Base-by-base conservation (phyloP, 2,113 vertebrate genomes). In the Pleuronectes platessa region DNA sequence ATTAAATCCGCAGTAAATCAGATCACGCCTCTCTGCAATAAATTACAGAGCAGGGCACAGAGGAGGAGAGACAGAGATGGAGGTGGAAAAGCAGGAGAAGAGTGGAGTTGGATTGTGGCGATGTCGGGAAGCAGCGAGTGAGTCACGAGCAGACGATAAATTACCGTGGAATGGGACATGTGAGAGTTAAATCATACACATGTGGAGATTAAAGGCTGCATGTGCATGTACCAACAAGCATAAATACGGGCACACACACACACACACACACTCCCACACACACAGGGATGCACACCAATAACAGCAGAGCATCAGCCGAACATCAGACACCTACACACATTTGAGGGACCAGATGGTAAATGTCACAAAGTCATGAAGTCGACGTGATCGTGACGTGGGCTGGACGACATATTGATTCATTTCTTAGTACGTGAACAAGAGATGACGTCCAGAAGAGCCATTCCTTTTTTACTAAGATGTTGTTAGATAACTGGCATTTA, bases 1-100 rank as follows among this genome's bases (percentile, higher is more conserved):
- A 89, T 89, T 77, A 89, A 81, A 64, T 81, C 74, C 18, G 5
- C 83, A 68, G 56, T 85, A 89, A 92, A 91, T 92, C 90, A 87
- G 81, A 90, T 87, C 89, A 89, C 24, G 69, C 68, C 84, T 80
- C 66, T 64, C 31, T 81, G 74, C 69, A 84, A 92, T 88, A 84
- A 91, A 91, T 90, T 83, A 83, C 82, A 83, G 74, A 77, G 51
- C 71, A 26, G 17, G 75, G 75, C 78, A 70, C 17, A 53, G 76
- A 85, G 62, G 65, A 70, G 76, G 61, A 61, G 76, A 84, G 81
- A 81, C 68, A 27, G 37, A 62, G 76, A 68, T 76, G 68, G 73
- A 77, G 71, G 62, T 79, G 54, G 56, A 68, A 78, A 31, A 71
- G 54, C 81, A 81, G 69, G 64, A 81, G 71, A 68, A 71, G 73